phyloP scores from a whole-genome alignment of 37 sponge, comb jelly and placozoan species.

The Petrosia ficiformis region DNA sequence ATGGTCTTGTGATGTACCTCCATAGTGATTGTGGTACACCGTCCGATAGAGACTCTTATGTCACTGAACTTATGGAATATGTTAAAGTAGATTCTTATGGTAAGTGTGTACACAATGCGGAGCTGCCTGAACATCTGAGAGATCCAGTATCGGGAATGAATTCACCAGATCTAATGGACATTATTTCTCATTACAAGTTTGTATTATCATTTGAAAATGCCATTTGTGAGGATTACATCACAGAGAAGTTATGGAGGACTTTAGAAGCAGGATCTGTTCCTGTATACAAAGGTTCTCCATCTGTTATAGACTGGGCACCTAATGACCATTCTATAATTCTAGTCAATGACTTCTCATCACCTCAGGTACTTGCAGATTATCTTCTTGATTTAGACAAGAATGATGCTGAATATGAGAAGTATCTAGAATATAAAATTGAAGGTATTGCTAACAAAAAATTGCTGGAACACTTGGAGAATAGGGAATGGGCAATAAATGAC shows the following conservation, averaged over 20 bases:
- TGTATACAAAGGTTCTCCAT: conserved; percentile 68
- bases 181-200: conserved; percentile 77
- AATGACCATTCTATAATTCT: conserved; percentile 50
- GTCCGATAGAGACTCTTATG: conserved; percentile 79
- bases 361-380: conserved; percentile 76
- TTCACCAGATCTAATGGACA: conserved; percentile 28
- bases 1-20: conserved; percentile 57
- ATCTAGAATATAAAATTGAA: conserved; percentile 53
- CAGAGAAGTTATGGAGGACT: conserved; percentile 88
- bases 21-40: conserved; percentile 80
- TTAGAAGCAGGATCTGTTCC: conserved; percentile 75
- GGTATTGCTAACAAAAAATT: conserved; percentile 59
- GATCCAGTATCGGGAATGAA: conserved; percentile 34
- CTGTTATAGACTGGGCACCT: conserved; percentile 81
- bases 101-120: conserved; percentile 72
- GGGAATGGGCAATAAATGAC: conserved; percentile 47
- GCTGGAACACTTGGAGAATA: conserved; percentile 23
- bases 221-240: conserved; percentile 78
- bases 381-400: conserved; percentile 61
- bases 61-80: conserved; percentile 78
- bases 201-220: conserved; percentile 82
- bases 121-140: conserved; percentile 61
- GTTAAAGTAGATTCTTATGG: conserved; percentile 81
- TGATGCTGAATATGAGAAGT: conserved; percentile 68
- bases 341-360: conserved; percentile 61